Evolutionary conservation across 2,797 vertebrate genomes (phyloP), one percentile per base, ranked within the genome.

Genomic region (Acomys russatus): DNA sequence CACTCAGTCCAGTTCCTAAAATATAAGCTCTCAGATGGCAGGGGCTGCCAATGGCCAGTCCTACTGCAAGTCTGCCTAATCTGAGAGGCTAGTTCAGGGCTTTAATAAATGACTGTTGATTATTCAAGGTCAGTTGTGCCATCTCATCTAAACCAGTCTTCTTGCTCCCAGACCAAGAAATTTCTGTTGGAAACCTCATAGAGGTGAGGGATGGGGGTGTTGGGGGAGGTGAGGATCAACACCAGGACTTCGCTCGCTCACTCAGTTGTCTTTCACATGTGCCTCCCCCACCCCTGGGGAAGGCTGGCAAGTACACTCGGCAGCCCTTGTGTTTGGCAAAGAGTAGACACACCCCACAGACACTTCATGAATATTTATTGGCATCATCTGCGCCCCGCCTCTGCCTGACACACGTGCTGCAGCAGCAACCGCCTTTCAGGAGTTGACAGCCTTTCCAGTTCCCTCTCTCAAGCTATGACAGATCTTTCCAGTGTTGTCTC

Each of bases 111-210:
- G 2, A 7, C 78, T 35, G 59, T 12, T 61, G 33, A 3, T 30
- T 33, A 30, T 56, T 73, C 44, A 28, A 92, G 88, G 92, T 87
- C 23, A 4, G 5, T 30, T 23, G 20, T 38, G 9, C 49, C 0
- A 0, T 64, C 73, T 28, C 64, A 79, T 70, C 22, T 23, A 59
- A 86, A 66, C 23, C 5, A 30, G 68, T 23, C 71, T 88, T 93
- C 80, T 49, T 59, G 71, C 38, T 23, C 89, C 51, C 25, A 44
- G 56, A 76, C 23, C 25, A 7, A n/a, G 17, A 22, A 3, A 33
- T 90, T 74, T 93, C 22, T 91, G 6, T 9, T 18, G 64, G 91
- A 68, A 30, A 14, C 74, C 49, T 95, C 23, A 10, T n/a, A 33
- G 78, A 22, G 49, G 61, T 54, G 30, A 54, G 83, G 44, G 12